Evolutionary conservation across 2,797 vertebrate species (phyloP).

Genomic region (Sebastes paucispinis): DNA sequence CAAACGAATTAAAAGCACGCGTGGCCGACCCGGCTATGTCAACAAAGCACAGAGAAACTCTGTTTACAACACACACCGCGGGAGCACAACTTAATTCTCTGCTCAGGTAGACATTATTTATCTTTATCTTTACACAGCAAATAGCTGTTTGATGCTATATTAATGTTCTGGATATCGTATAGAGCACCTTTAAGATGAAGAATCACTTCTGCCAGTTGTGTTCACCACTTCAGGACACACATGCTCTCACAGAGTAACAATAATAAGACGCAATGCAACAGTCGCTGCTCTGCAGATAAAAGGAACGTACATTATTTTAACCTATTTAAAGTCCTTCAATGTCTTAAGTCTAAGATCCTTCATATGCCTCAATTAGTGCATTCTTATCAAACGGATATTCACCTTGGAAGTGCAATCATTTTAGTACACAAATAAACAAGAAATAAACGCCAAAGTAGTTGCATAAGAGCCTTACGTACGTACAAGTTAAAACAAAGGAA

Average conservation of each 20-base stretch:
- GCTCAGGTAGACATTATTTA: neutral
- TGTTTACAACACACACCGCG: neutral
- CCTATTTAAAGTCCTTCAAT: neutral
- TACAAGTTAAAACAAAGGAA: slow-evolving; percentile 15
- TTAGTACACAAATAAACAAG: slow-evolving; percentile 33
- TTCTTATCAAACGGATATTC: slow-evolving; percentile 35
- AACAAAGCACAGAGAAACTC: neutral
- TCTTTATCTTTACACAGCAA: neutral
- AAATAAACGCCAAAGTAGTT: slow-evolving; percentile 27
- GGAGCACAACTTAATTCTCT: neutral
- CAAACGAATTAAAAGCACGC: neutral
- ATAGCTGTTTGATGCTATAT: too few relatives aligned
- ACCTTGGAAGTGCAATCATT: slow-evolving; percentile 44
- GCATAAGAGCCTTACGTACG: slow-evolving; percentile 5
- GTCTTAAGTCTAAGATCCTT: slow-evolving; percentile 12
- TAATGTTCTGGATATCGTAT: too few relatives aligned
- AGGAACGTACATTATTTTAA: neutral
- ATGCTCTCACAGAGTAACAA: neutral
- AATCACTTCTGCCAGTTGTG: neutral
- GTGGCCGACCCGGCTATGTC: neutral
- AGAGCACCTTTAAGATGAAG: neutral
- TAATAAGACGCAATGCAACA: slow-evolving; percentile 6
- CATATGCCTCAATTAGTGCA: slow-evolving; percentile 37
- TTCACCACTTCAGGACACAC: slow-evolving; percentile 12
- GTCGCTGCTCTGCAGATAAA: slow-evolving; percentile 2